Evolutionary conservation across 2,797 vertebrate genomes (phyloP), one percentile per base, ranked within the genome.

Genomic region (Melanotaenia pygmaea): DNA sequence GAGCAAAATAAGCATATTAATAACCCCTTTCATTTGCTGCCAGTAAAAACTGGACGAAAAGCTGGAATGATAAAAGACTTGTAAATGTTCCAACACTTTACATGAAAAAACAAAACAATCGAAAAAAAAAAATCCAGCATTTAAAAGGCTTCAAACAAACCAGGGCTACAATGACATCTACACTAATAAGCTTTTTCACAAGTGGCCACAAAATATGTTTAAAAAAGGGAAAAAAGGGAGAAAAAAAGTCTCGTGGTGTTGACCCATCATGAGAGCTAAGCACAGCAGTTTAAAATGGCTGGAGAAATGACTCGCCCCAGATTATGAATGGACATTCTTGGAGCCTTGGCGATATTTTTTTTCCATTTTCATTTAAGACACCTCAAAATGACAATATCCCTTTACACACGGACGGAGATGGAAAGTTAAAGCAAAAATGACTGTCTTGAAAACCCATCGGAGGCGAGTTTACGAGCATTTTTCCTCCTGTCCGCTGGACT

Each of bases 371-470:
- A 89, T 93, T 90, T 67, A 86, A 86, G 86, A 72, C 84, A 92
- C 89, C 84, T 90, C 88, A 92, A 91, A 93, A 81, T 90, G 92
- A 94, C 94, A 91, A 77, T 89, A 94, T 93, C 94, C 93, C 94
- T 94, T 95, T 95, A 95, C 91, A 82, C 90, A 83, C 70, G 85
- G 91, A 92, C 74, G 81, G 82, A 83, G 88, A 90, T 67, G 89
- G 92, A 92, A 90, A 90, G 84, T 85, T 87, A 79, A 80, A 86
- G 87, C 88, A 88, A 88, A 89, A 91, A 86, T 38, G 87, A 91
- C 91, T 79, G 69, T 78, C 66, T 68, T 87, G 89, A 89, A 93
- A 92, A 88, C 88, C 83, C 77, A 63, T 76, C 26, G 38, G 78
- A 82, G 61, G 68, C 77, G 81, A 76, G 74, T 78, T 81, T 78